Percentiles rank a stretch among this genome's conserved stretches.
Conservation (phyloP, 2,113 vertebrate species). For the Myrmophylax atrothorax region DNA sequence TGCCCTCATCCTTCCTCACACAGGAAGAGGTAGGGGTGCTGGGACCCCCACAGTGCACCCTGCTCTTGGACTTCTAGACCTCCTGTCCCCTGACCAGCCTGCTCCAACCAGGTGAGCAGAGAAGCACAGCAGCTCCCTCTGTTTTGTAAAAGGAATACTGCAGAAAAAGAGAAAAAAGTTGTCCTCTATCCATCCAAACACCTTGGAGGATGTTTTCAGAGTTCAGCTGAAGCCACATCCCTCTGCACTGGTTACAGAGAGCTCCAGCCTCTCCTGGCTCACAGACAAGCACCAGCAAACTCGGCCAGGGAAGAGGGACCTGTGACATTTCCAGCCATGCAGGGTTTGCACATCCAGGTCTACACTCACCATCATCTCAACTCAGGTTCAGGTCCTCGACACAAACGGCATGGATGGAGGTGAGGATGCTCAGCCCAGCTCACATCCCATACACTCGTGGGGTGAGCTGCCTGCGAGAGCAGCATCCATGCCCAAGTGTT, state of each 20-base stretch:
- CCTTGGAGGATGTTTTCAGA: neutral
- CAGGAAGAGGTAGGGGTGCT: neutral
- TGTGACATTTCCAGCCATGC: neutral
- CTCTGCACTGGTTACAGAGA: neutral
- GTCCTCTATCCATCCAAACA: neutral
- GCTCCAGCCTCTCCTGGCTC: neutral
- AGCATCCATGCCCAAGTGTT: neutral
- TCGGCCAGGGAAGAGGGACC: fast-evolving
- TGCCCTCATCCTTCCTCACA: fast-evolving
- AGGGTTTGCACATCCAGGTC: neutral
- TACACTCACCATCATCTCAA: neutral
- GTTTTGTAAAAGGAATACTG: conserved; percentile 34
- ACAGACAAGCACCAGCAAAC: neutral
- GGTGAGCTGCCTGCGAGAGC: neutral
- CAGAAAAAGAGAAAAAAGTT: neutral
- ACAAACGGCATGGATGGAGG: fast-evolving
- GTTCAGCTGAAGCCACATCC: neutral
- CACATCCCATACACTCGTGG: fast-evolving
- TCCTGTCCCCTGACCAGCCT: neutral
- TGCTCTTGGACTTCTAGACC: neutral
- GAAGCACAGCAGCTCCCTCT: conserved; percentile 63
- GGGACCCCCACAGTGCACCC: neutral
- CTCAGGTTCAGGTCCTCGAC: neutral
- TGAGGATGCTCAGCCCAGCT: neutral
- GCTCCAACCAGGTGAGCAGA: neutral